phyloP scores from a whole-genome alignment of 1,140 invertebrate species.

The Drosophila tristis region DNA sequence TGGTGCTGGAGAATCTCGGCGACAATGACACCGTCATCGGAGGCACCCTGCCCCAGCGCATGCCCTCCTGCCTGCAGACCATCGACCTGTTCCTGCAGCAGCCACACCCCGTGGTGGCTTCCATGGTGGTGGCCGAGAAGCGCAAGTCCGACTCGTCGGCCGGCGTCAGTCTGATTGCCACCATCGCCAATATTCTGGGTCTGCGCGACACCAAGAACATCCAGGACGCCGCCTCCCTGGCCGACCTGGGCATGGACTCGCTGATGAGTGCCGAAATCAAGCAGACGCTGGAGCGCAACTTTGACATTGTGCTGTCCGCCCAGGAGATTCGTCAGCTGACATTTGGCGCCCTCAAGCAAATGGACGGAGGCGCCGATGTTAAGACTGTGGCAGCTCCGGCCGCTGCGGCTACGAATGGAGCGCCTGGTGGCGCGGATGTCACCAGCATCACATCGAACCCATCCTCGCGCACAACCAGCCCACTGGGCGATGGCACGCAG shows the following conservation, averaged over 20 bases:
- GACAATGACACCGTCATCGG: conserved; percentile 95
- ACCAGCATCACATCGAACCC: conserved; percentile 44
- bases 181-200: conserved; percentile 94
- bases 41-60: conserved; percentile 96
- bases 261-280: conserved; percentile 99
- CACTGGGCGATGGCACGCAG: conserved; percentile 83
- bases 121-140: conserved; percentile 92
- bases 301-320: conserved; percentile 94
- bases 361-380: conserved; percentile 85
- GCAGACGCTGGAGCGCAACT: conserved; percentile 96
- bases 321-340: conserved; percentile 94
- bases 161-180: conserved; percentile 87
- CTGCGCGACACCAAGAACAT: conserved; percentile 92
- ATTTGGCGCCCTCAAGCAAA: conserved; percentile 89
- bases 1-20: conserved; percentile 94
- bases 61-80: conserved; percentile 93
- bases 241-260: conserved; percentile 98
- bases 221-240: conserved; percentile 90
- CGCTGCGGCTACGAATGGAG: conserved; percentile 35
- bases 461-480: conserved; percentile 51
- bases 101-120: conserved; percentile 93
- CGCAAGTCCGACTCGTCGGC: conserved; percentile 85
- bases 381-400: conserved; percentile 51
- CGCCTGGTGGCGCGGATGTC: not conserved
- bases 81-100: conserved; percentile 95